Evolutionary conservation across 2,113 vertebrate species (phyloP).

Genomic region (Athene cunicularia): DNA sequence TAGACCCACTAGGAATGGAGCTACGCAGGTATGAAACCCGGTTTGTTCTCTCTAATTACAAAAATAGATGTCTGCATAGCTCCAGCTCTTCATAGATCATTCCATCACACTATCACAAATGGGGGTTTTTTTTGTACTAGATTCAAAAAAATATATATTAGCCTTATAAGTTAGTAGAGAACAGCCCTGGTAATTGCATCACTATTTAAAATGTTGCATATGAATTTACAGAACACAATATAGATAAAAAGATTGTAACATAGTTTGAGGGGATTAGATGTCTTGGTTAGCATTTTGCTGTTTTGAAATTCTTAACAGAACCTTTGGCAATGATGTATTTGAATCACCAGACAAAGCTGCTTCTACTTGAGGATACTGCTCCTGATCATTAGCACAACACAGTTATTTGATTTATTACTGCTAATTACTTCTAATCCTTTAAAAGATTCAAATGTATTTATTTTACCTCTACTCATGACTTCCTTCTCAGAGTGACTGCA

Average conservation of each 20-base stretch:
- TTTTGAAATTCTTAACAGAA: not conserved
- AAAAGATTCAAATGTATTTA: not conserved
- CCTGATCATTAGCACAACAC: not conserved
- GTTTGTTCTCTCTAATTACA: not conserved
- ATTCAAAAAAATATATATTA: not conserved
- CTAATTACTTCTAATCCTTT: not conserved
- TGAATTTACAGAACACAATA: not conserved
- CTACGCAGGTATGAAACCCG: not conserved
- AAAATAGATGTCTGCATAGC: not conserved
- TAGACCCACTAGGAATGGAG: not conserved
- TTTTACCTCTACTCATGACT: constrained; percentile 81
- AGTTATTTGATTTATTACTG: not conserved
- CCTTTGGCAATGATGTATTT: not conserved
- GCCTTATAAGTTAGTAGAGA: not conserved
- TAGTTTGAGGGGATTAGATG: not conserved
- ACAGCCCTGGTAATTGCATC: not conserved
- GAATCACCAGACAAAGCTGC: not conserved
- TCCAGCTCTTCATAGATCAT: not conserved
- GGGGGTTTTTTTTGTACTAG: not conserved
- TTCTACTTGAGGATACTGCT: not conserved
- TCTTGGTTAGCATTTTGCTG: not conserved
- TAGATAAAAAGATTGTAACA: not conserved
- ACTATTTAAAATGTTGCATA: not conserved
- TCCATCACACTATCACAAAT: not conserved
- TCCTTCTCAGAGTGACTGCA: constrained; percentile 85